A percentile compares a stretch with the other conserved stretches of the same genome.
These are phyloP conservation scores for Bungarus multicinctus DNA, from an alignment of 2,113 vertebrate species.

Conservation along the genomic window DNA sequence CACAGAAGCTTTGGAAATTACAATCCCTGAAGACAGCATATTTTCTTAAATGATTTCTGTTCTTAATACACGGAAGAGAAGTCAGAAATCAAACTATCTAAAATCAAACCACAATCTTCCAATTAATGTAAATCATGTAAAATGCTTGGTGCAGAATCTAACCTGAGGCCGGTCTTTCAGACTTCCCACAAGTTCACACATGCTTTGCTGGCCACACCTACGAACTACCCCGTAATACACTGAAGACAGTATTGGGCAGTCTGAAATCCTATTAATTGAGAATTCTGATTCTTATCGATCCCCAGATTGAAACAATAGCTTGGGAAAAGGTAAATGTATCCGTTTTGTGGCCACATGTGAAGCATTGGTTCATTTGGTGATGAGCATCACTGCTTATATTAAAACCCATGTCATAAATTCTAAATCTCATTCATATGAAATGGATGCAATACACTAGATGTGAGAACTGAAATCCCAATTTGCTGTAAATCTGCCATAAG, in stretches of 20 bases:
- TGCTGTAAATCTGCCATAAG: too few species aligned
- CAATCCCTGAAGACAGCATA: background rate
- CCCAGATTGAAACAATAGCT: background rate
- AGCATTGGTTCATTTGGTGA: background rate
- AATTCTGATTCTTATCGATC: background rate
- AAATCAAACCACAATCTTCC: background rate
- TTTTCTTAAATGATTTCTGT: background rate
- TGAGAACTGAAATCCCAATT: too few species aligned
- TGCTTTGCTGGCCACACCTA: background rate
- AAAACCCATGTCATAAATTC: too few species aligned
- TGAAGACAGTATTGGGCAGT: too few species aligned
- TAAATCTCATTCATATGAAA: too few species aligned
- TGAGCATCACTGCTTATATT: too few species aligned
- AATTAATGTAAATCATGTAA: background rate
- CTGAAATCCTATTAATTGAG: background rate
- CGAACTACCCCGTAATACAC: background rate
- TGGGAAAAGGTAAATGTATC: background rate
- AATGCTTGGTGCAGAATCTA: background rate
- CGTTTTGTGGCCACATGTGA: background rate
- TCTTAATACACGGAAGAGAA: background rate
- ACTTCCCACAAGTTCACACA: background rate
- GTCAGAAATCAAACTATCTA: background rate
- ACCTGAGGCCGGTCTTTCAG: background rate
- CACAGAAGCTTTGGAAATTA: background rate
- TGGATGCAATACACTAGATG: too few species aligned